Percentiles rank a stretch among this genome's conserved stretches.
These are phyloP conservation scores for Dugesia japonica DNA, from an alignment of 2,888 invertebrate genomes.

Conservation along the genomic window DNA sequence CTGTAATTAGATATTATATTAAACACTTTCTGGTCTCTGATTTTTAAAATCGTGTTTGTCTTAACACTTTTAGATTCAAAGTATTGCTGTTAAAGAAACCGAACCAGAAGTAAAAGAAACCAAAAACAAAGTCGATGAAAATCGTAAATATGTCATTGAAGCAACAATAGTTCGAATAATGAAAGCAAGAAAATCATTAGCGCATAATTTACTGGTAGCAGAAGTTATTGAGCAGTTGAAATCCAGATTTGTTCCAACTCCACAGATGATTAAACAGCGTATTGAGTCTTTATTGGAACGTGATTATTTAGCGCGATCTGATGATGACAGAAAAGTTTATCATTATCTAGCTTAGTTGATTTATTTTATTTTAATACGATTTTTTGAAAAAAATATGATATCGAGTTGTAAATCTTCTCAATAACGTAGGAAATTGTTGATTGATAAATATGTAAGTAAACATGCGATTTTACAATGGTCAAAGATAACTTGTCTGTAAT, in stretches of 20 bases:
- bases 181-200: conserved; percentile 87
- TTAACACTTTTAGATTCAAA: conserved; percentile 51
- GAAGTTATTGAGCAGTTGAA: conserved; percentile 81
- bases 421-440: conserved; percentile 20
- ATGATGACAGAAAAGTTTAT: conserved; percentile 57
- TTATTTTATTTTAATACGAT: not conserved
- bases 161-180: conserved; percentile 96
- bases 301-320: conserved; percentile 89
- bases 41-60: too few species aligned
- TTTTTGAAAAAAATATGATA: not conserved
- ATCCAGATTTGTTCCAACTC: conserved; percentile 91
- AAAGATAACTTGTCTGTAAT: conserved; percentile 20
- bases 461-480: not conserved
- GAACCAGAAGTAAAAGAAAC: conserved; percentile 98
- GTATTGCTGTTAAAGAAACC: conserved; percentile 55
- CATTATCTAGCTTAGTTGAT: conserved; percentile 20
- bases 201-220: conserved; percentile 68
- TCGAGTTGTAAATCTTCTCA: not conserved
- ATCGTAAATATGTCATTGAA: conserved; percentile 95
- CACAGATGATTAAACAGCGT: conserved; percentile 92
- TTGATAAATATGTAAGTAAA: conserved; percentile 6
- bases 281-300: conserved; percentile 97
- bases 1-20: too few species aligned
- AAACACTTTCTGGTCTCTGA: too few species aligned
- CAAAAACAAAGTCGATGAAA: conserved; percentile 83